Conservation (phyloP, 2,888 invertebrate genomes). For the Ophion obscuratus region DNA sequence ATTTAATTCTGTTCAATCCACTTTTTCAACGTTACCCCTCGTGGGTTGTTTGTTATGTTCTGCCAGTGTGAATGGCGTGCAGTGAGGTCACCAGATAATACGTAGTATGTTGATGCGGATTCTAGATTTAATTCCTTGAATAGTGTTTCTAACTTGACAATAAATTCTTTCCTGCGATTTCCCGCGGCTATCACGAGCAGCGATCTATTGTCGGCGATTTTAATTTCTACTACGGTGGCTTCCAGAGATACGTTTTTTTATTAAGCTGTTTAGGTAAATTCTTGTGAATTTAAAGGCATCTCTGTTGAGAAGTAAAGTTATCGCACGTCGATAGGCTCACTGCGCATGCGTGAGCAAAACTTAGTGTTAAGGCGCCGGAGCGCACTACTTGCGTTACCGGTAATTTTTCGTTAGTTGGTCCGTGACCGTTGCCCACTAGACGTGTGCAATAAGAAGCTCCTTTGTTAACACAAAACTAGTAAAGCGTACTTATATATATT, state of each 20-base stretch:
- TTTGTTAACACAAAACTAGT: too few relatives aligned
- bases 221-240: slow-evolving; percentile 33
- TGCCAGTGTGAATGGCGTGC: slow-evolving; percentile 52
- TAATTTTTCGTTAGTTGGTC: background rate
- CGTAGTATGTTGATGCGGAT: slow-evolving; percentile 15
- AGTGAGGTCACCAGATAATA: slow-evolving; percentile 59
- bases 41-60: slow-evolving; percentile 34
- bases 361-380: too few relatives aligned
- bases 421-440: too few relatives aligned
- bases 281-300: slow-evolving; percentile 20
- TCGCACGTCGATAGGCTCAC: too few relatives aligned
- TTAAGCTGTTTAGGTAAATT: background rate
- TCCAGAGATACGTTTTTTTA: slow-evolving; percentile 6
- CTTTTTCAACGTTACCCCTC: slow-evolving; percentile 1
- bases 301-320: too few relatives aligned
- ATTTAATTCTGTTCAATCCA: background rate
- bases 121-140: slow-evolving; percentile 39
- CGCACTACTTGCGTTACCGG: too few relatives aligned
- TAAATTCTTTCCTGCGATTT: slow-evolving; percentile 19
- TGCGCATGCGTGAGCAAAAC: too few relatives aligned
- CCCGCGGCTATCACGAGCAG: slow-evolving; percentile 47
- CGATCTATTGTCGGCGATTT: slow-evolving; percentile 3
- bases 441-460: too few relatives aligned
- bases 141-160: slow-evolving; percentile 14
- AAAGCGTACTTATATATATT: too few relatives aligned